Base-by-base conservation (phyloP, 2,888 invertebrate genomes). In the Caenorhabditis sp. region DNA sequence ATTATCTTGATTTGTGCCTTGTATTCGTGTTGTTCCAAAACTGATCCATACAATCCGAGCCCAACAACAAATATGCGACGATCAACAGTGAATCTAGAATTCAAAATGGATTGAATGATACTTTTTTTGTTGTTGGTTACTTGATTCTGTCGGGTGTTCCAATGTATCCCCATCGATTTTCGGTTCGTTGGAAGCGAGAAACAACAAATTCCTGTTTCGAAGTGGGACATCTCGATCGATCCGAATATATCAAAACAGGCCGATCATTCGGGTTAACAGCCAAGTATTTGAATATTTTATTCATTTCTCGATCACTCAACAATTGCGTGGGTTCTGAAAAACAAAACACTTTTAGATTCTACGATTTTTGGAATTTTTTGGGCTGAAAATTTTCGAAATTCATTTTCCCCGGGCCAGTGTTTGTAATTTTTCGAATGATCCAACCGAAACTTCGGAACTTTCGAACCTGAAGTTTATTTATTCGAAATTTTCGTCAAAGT, bases 11-110 rank as follows among this genome's bases (percentile, higher is more conserved):
- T 65, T 49, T 65, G 57, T 10, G 60, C 59, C 86, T 92, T 91
- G 88, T 93, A 94, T 87, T 93, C 93, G 8, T 92, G 91, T n/a
- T 90, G 89, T 26, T 93, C 93, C 88, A 93, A 92, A 83, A 93
- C 92, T 36, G 93, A 93, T 36, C 93, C 94, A 88, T 93, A 94
- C 75, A 94, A 89, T 67, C 94, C 94, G 88, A 94, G 93, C 1
- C 94, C 94, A 69, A 93, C 92, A 23, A 94, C 91, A 89, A 92
- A 93, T 81, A 94, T 93, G 69, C 92, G 90, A 82, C 92, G 91
- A 87, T 94, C 93, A 0, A 93, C 93, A 31, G 92, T 92, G 87
- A 94, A 94, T 83, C 93, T 92, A n/a, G n/a, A n/a, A n/a, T n/a
- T n/a, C n/a, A n/a, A n/a, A n/a, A n/a, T n/a, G n/a, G n/a, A n/a